Base-by-base conservation (phyloP, 2,797 vertebrate genomes). In the Hozukius guyotensis region DNA sequence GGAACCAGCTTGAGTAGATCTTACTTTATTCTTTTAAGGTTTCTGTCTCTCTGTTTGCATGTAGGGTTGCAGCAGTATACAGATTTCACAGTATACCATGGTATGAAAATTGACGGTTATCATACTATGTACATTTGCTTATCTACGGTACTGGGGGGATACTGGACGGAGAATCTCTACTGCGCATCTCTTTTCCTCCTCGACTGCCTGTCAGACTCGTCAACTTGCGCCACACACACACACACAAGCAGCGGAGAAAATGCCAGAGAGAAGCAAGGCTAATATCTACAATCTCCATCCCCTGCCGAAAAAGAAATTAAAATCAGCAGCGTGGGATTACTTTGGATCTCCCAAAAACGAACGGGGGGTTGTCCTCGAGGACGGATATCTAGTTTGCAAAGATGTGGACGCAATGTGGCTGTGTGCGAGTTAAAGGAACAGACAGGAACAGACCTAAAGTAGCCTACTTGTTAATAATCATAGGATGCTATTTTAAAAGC, bases 21-120 rank as follows among this genome's bases (percentile, higher is more conserved):
- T 82, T 42, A 80, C 56, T 80, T 75, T 66, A 22, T 78, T 84
- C 63, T 27, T 83, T 84, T 81, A 82, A 80, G 25, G 63, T 53
- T 61, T 71, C 34, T 25, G 20, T 78, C 29, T 78, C 12, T 38
- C 52, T 77, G 49, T 52, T 52, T n/a, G 49, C 49, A 52, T 52
- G 49, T 52, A 52, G 18, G 8, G 7, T 52, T 20, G 49, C 49
- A 52, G 20, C 8, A 18, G 49, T 52, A 52, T 52, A n/a, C 46
- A 20, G 8, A 52, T 20, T 52, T 20, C 46, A n/a, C 1, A 2
- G 20, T 52, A 52, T 9, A 46, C 1, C 42, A 46, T 46, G 42
- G 42, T 46, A 46, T n/a, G 49, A 20, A 52, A 52, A 52, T n/a
- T n/a, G 20, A 52, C 8, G 4, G 49, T 52, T 52, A 52, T 46